Percentiles rank a stretch among this genome's conserved stretches.
phyloP scores from a whole-genome alignment of 2,888 invertebrate species.

The Acanthacorydalis orientalis region DNA sequence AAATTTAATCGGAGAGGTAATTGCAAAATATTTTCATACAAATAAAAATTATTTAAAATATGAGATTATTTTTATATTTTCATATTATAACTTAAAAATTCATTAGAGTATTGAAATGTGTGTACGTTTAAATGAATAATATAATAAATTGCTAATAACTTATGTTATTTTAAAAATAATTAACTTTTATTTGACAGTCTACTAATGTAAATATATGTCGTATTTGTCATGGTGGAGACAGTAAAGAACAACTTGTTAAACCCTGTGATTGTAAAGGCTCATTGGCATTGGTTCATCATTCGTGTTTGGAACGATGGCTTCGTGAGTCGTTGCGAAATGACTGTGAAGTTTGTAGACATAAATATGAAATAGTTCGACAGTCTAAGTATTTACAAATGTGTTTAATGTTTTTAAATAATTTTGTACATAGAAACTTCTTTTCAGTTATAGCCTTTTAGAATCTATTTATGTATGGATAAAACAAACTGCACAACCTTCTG shows the following conservation, averaged over 20 bases:
- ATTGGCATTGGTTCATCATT: conserved; percentile 34
- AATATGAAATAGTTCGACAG: conserved; percentile 28
- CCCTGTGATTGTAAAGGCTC: conserved; percentile 37
- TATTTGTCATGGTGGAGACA: conserved; percentile 27
- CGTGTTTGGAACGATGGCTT: conserved; percentile 39
- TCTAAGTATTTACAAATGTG: conserved; percentile 18
- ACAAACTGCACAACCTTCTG: no score
- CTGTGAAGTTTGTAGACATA: conserved; percentile 39
- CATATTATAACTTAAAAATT: no score
- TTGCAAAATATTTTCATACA: no score
- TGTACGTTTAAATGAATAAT: no score
- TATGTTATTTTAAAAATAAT: not conserved
- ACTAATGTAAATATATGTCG: conserved; percentile 20
- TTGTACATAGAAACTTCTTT: no score
- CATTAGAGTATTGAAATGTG: no score
- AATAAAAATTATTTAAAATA: no score
- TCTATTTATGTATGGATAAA: no score
- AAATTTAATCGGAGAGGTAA: no score
- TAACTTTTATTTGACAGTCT: conserved; percentile 10
- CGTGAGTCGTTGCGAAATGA: conserved; percentile 30
- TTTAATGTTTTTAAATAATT: no score
- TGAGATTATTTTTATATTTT: no score
- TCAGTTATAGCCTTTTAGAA: no score
- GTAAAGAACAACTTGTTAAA: conserved; percentile 27
- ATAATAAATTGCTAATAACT: not conserved